Conservation (phyloP, 2,113 vertebrate species). For the Scopus umbretta region DNA sequence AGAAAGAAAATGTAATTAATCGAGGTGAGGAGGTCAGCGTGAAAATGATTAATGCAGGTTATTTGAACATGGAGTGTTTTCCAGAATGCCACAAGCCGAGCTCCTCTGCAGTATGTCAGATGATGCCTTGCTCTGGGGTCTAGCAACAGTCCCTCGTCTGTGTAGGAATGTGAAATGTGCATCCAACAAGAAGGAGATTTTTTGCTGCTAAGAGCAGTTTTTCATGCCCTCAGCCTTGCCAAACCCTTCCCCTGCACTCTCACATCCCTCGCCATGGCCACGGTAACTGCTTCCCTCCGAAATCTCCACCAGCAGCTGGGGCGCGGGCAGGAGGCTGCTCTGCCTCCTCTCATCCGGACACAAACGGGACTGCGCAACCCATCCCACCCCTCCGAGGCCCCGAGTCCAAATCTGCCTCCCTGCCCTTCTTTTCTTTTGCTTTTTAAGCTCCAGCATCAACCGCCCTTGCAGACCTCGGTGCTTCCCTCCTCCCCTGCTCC, state of each 20-base stretch:
- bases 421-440: neutral
- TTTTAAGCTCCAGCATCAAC: neutral
- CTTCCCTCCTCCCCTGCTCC: neutral
- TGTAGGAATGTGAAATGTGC: neutral
- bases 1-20: constrained; percentile 63
- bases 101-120: neutral
- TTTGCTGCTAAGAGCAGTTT: neutral
- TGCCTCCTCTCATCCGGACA: neutral
- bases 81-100: constrained; percentile 45
- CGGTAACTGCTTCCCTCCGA: neutral
- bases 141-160: neutral
- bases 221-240: neutral
- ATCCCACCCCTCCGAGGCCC: neutral
- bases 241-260: neutral
- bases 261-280: neutral
- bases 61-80: constrained; percentile 39
- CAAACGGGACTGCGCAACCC: neutral
- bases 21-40: constrained; percentile 39
- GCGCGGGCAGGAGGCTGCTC: neutral
- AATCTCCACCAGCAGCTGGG: neutral
- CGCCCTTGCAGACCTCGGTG: neutral
- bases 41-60: constrained; percentile 67
- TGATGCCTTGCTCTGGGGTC: neutral
- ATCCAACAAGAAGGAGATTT: neutral
- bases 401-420: neutral